These are phyloP conservation scores for Avahi laniger DNA, from an alignment of 2,797 vertebrate genomes.

Conservation along the genomic window DNA sequence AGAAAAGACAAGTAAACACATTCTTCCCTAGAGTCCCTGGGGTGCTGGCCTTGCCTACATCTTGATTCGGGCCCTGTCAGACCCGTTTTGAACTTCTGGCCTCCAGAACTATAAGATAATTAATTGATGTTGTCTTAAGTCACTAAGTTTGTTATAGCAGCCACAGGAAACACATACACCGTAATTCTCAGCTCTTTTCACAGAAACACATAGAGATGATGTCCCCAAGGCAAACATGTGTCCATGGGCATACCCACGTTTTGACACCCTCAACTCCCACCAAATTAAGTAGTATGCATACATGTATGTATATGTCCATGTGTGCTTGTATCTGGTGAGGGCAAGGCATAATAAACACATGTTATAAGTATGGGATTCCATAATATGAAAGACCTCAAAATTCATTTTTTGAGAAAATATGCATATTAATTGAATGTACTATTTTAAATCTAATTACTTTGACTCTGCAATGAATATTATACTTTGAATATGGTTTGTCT, in stretches of 20 bases:
- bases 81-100: neutral
- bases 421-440: neutral
- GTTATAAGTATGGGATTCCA: neutral
- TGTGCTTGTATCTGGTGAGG: neutral
- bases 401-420: neutral
- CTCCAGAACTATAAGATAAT: neutral
- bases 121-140: neutral
- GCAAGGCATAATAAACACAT: neutral
- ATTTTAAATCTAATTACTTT: neutral
- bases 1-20: neutral
- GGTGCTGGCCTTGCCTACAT: neutral
- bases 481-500: neutral
- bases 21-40: neutral
- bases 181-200: neutral
- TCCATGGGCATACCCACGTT: neutral
- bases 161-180: neutral
- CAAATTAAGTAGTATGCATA: neutral
- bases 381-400: neutral
- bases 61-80: neutral
- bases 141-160: neutral
- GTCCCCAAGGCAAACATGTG: neutral
- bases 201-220: neutral
- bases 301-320: neutral
- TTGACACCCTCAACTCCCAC: neutral
- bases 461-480: neutral